Conservation (phyloP, 1,140 invertebrate genomes). For the Plodia interpunctella region DNA sequence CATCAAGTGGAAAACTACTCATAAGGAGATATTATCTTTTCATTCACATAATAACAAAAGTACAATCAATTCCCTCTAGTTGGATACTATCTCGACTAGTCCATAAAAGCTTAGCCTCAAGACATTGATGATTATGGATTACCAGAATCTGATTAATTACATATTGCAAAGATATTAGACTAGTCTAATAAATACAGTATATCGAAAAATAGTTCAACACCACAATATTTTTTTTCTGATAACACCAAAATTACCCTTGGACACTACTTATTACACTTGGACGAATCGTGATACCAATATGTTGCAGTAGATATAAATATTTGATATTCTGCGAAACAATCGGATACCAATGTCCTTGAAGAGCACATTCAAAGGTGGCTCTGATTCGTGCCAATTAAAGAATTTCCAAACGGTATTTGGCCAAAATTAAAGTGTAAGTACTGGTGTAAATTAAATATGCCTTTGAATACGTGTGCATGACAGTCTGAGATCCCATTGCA, state of each 20-base stretch:
- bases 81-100: not conserved
- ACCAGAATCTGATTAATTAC: too few relatives aligned
- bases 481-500: not conserved
- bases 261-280: too few relatives aligned
- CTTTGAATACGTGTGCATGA: not conserved
- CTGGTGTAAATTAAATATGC: not conserved
- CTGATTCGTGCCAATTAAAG: not conserved
- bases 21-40: constrained; percentile 27
- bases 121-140: not conserved
- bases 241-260: too few relatives aligned
- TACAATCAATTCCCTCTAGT: not conserved
- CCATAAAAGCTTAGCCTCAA: not conserved
- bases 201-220: too few relatives aligned
- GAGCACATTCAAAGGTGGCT: not conserved
- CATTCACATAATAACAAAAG: constrained; percentile 2
- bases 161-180: too few relatives aligned
- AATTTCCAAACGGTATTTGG: not conserved
- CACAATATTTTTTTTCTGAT: too few relatives aligned
- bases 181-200: too few relatives aligned
- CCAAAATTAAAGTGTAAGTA: not conserved
- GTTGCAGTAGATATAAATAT: too few relatives aligned
- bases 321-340: not conserved
- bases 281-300: too few relatives aligned
- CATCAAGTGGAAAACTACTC: constrained; percentile 40
- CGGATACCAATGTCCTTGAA: not conserved